Base-by-base conservation (phyloP, 2,797 vertebrate species). In the Lophius americanus region DNA sequence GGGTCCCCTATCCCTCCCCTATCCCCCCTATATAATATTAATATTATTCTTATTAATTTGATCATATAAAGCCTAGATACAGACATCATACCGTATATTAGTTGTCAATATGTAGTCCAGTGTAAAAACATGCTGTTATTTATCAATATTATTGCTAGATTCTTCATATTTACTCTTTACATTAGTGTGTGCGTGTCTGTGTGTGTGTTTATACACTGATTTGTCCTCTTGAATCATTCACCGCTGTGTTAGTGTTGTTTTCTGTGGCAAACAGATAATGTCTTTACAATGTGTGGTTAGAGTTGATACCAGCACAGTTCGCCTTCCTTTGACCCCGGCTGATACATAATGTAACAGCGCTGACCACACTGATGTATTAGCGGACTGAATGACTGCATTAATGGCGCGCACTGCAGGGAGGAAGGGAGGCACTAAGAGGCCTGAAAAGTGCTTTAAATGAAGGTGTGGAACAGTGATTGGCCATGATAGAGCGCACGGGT, bases 311-410 rank as follows among this genome's bases (percentile, higher is more conserved):
- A 67, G 75, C 74, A 91, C 88, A 91, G 88, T 88, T 90, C 87
- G 89, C 23, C 68, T 66, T n/a, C 49, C 73, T 33, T 73, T 84
- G 87, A 90, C 89, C 91, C 78, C 88, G 64, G 50, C 82, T 82
- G 77, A 90, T 93, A 71, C 81, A 93, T 92, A 90, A 93, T 93
- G 87, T 70, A 93, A 72, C 77, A 87, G 81, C 68, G 54, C 79
- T 88, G 88, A 92, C 93, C 91, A 70, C 85, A 66, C 67, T 75
- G 80, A 85, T 84, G 86, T 86, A 81, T 85, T 74, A 85, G 76
- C 73, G 70, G 79, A 87, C 83, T 86, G 78, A 85, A 87, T 88
- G 87, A 81, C 70, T 75, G 81, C 73, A 88, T 83, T 86, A 87
- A 90, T 89, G 88, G 78, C 68, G 70, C 68, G 78, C 68, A 75